These are phyloP conservation scores for Polyodon spathula DNA, from an alignment of 2,113 vertebrate species.

Conservation along the genomic window DNA sequence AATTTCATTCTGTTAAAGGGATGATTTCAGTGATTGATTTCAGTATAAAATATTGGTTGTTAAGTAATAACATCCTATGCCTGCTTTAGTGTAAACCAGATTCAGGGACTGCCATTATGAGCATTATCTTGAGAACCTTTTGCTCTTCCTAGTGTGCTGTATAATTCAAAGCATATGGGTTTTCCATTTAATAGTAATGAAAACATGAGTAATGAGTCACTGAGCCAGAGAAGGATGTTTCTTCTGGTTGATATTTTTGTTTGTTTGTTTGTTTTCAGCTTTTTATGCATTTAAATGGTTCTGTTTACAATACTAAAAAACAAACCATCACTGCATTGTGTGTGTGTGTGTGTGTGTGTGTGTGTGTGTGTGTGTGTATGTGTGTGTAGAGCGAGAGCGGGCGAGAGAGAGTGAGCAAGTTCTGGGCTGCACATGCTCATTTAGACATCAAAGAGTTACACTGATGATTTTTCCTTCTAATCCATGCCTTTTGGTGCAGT, in stretches of 20 bases:
- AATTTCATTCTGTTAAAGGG: conserved; percentile 36
- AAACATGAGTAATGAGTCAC: conserved; percentile 59
- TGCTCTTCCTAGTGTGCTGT: conserved; percentile 59
- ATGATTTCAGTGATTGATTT: conserved; percentile 86
- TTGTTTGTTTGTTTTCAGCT: conserved; percentile 35
- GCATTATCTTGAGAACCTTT: conserved; percentile 64
- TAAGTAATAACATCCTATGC: conserved; percentile 75
- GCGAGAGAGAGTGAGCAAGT: conserved; percentile 24
- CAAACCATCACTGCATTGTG: neutral
- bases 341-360: neutral
- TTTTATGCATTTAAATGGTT: conserved; percentile 58
- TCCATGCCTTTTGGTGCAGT: conserved; percentile 59
- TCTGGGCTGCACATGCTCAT: conserved; percentile 76
- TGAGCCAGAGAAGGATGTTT: conserved; percentile 48
- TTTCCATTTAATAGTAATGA: conserved; percentile 47
- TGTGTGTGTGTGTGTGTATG: conserved; percentile 15
- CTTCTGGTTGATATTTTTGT: conserved; percentile 50
- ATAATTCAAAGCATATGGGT: conserved; percentile 73
- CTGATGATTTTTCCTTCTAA: conserved; percentile 68
- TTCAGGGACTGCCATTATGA: conserved; percentile 53
- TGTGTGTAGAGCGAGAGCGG: neutral
- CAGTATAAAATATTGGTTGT: conserved; percentile 70
- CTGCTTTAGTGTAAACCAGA: conserved; percentile 66
- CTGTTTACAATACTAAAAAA: conserved; percentile 64
- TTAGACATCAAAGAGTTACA: conserved; percentile 79